phyloP scores from a whole-genome alignment of 1,140 invertebrate species.

The Trachelipus rathkii region DNA sequence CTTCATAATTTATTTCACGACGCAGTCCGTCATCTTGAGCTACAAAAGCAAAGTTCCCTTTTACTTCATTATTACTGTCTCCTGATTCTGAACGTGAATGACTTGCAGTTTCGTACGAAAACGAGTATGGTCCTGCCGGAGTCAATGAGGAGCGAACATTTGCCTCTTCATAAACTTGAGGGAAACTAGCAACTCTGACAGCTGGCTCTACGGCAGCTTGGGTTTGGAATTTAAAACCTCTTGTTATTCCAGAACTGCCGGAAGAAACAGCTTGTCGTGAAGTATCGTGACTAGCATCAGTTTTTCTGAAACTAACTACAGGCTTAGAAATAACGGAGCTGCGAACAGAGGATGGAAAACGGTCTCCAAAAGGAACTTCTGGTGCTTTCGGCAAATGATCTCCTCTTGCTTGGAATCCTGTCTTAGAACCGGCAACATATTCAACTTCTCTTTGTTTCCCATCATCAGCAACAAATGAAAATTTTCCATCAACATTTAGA shows the following conservation, averaged over 20 bases:
- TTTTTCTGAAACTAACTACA: no score
- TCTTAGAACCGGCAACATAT: slow-evolving; percentile 33
- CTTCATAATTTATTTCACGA: slow-evolving; percentile 36
- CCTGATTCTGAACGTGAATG: slow-evolving; percentile 39
- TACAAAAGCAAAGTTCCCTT: slow-evolving; percentile 39
- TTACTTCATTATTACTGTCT: slow-evolving; percentile 34
- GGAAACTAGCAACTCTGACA: neutral
- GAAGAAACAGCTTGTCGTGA: slow-evolving; percentile 9
- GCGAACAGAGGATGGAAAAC: neutral
- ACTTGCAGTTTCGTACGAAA: slow-evolving; percentile 38
- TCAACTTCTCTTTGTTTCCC: slow-evolving; percentile 28
- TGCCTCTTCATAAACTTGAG: slow-evolving; percentile 26
- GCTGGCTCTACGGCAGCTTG: neutral
- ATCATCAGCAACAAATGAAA: slow-evolving; percentile 39
- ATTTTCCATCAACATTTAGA: slow-evolving; percentile 36
- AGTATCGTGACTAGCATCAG: neutral
- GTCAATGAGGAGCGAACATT: slow-evolving; percentile 33
- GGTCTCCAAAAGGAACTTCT: neutral
- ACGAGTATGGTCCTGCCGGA: slow-evolving; percentile 38
- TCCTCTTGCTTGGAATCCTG: slow-evolving; percentile 33
- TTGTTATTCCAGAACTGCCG: neutral
- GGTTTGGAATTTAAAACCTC: neutral
- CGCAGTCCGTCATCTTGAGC: slow-evolving; percentile 37
- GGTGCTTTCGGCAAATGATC: slow-evolving; percentile 34
- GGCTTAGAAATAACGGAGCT: no score